Base-by-base conservation (phyloP, 2,888 invertebrate species). In the Clusia tigrina region DNA sequence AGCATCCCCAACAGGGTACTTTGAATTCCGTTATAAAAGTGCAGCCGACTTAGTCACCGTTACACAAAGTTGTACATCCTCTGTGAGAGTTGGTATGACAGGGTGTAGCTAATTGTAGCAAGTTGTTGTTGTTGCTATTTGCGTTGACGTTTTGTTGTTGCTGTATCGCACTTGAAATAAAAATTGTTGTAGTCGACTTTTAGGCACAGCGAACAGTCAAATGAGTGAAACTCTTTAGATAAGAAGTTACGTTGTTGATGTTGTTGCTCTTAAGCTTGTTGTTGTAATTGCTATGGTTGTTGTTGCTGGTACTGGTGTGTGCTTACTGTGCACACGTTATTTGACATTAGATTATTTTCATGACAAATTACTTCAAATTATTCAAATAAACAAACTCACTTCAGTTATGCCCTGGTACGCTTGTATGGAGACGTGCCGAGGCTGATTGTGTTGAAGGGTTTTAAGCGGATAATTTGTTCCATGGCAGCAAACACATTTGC, bases 281-380 rank as follows among this genome's bases (percentile, higher is more conserved):
- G 38, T 38, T 42, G 59, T 42, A 53, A 42, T 61, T 55, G 32
- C 24, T 55, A 26, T 51, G 63, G 54, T 51, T 46, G 25, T 57
- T 63, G 53, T 20, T 60, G 58, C 24, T 62, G 54, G 56, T n/a
- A n/a, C n/a, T n/a, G n/a, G n/a, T n/a, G n/a, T 59, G 59, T 48
- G 55, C 59, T 51, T 58, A 58, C 48, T 58, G 52, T 63, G 69
- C 71, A 71, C 70, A 70, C 68, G 68, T 66, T 70, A 69, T 68
- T 69, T 66, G 71, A 70, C 69, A 66, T 71, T 68, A 68, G 71
- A 72, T 72, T 72, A 72, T 69, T 67, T 67, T 64, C 67, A 69
- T 72, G 72, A 72, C 72, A 72, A 72, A 72, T 72, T 72, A 70
- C 68, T 55, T 67, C 60, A 63, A 72, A 72, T 72, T 71, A 72